phyloP scores from a whole-genome alignment of 2,888 invertebrate genomes.

The Periphyllus acericola region DNA sequence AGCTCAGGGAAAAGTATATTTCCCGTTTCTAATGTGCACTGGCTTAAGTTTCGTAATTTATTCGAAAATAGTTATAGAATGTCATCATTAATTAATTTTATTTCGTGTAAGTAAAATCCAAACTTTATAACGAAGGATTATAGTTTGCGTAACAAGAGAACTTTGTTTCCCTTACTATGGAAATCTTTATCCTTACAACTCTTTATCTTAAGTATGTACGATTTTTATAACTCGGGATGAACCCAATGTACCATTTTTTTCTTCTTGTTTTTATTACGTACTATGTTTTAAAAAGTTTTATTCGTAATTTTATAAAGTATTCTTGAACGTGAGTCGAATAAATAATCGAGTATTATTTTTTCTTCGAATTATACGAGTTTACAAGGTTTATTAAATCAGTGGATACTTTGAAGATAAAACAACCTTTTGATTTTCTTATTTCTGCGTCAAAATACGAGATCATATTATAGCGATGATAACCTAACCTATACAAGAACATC shows the following conservation, averaged over 20 bases:
- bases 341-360: background rate
- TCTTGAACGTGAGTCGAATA: conserved; percentile 19
- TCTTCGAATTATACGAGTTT: background rate
- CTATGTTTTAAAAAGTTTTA: conserved; percentile 20
- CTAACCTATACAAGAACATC: no score
- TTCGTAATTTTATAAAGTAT: conserved; percentile 43
- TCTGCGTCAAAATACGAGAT: background rate
- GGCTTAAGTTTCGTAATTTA: conserved; percentile 13
- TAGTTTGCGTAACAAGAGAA: conserved; percentile 26
- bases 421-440: conserved; percentile 9
- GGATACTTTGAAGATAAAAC: background rate
- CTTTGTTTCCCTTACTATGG: conserved; percentile 20
- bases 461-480: background rate
- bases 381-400: background rate
- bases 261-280: background rate
- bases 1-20: background rate
- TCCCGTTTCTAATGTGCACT: background rate
- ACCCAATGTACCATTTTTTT: background rate
- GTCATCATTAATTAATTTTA: conserved; percentile 44
- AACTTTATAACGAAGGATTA: conserved; percentile 50
- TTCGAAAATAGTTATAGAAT: conserved; percentile 3
- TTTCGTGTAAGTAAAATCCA: conserved; percentile 23
- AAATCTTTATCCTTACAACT: conserved; percentile 42
- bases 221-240: conserved; percentile 31
- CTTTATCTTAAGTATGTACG: conserved; percentile 33